Evolutionary conservation across 2,797 vertebrate genomes (phyloP).

Genomic region (Onychomys leucogaster): DNA sequence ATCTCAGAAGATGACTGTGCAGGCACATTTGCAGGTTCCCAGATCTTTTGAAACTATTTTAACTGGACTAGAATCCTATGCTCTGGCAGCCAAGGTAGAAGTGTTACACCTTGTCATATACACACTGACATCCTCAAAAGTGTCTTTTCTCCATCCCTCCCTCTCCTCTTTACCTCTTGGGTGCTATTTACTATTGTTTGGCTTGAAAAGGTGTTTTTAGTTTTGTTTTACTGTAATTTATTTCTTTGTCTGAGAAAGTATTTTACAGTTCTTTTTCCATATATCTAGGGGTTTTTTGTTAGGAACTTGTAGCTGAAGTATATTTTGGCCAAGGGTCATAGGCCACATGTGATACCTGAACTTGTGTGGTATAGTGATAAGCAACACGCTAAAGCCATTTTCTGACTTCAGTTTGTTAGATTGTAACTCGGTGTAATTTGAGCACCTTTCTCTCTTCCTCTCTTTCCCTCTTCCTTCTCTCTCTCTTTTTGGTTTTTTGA

Average conservation of each 20-base stretch:
- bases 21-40: not conserved
- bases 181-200: not conserved
- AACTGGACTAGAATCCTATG: not conserved
- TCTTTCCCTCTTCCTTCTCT: no score
- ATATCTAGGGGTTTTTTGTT: not conserved
- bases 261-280: conserved; percentile 35
- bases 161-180: not conserved
- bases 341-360: not conserved
- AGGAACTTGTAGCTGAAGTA: not conserved
- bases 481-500: not conserved
- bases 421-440: not conserved
- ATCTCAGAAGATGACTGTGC: not conserved
- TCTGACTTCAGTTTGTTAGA: not conserved
- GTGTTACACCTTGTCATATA: not conserved
- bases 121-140: not conserved
- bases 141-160: not conserved
- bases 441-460: no score
- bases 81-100: not conserved
- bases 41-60: not conserved
- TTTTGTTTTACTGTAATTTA: not conserved
- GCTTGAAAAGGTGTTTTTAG: not conserved
- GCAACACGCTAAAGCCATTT: not conserved
- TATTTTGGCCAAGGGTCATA: not conserved
- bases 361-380: not conserved
- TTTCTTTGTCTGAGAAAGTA: not conserved